These are phyloP conservation scores for Esperia sulphurella DNA, from an alignment of 2,888 invertebrate genomes.

Conservation along the genomic window DNA sequence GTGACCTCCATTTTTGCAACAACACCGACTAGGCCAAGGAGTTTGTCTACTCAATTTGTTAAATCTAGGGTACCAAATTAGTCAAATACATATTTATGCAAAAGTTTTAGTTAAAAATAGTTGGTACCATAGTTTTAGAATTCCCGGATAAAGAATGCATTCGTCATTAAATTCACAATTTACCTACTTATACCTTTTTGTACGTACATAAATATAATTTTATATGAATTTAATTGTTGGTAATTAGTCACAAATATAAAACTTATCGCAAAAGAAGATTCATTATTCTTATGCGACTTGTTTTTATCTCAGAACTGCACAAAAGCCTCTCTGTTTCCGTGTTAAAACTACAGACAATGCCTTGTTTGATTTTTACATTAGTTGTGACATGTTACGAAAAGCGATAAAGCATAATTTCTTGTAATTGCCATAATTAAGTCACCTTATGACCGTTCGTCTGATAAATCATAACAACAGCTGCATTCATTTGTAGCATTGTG, in stretches of 20 bases:
- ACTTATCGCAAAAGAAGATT: too few relatives aligned
- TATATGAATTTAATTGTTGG: not conserved
- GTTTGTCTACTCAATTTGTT: not conserved
- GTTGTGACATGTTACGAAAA: constrained; percentile 19
- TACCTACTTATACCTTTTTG: too few relatives aligned
- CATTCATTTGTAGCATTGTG: not conserved
- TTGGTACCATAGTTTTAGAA: too few relatives aligned
- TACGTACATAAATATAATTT: too few relatives aligned
- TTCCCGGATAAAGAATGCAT: too few relatives aligned
- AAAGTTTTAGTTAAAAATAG: too few relatives aligned
- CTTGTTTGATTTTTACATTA: constrained; percentile 24
- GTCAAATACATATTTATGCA: too few relatives aligned
- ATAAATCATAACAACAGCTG: constrained; percentile 6
- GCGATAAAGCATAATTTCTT: constrained; percentile 20
- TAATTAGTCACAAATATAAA: too few relatives aligned
- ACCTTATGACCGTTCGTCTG: not conserved
- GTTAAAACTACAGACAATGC: constrained; percentile 15
- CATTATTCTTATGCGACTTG: too few relatives aligned
- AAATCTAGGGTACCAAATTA: too few relatives aligned
- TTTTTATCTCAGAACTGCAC: constrained; percentile 2
- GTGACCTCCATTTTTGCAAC: constrained; percentile 6
- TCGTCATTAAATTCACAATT: too few relatives aligned
- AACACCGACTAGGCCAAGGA: not conserved
- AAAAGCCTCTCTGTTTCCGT: not conserved
- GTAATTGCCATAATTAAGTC: constrained; percentile 9